Evolutionary conservation across 2,888 invertebrate genomes (phyloP).

Genomic region (Pyrrhosoma nymphula): DNA sequence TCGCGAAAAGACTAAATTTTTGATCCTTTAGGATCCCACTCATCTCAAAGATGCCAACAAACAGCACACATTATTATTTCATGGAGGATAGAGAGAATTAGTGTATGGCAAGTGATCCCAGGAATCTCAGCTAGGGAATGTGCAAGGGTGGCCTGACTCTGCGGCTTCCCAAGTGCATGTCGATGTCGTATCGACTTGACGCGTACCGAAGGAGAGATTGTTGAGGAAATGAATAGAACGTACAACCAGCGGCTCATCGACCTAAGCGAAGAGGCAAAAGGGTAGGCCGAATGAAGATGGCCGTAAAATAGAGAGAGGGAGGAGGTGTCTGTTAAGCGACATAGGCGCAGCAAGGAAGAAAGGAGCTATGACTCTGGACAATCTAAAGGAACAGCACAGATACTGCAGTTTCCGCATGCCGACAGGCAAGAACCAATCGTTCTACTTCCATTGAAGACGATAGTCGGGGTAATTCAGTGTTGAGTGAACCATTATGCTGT

Average conservation of each 20-base stretch:
- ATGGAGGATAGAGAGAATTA: too few relatives aligned
- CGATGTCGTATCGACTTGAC: background rate
- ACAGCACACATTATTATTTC: too few relatives aligned
- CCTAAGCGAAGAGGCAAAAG: background rate
- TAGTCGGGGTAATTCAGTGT: background rate
- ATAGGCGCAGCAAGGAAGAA: background rate
- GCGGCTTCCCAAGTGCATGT: background rate
- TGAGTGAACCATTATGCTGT: too few relatives aligned
- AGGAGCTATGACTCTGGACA: background rate
- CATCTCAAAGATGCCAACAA: too few relatives aligned
- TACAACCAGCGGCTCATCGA: background rate
- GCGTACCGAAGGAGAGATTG: background rate
- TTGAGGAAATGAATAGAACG: background rate
- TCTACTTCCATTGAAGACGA: background rate
- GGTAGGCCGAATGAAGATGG: background rate
- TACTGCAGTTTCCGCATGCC: background rate
- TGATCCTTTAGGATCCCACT: too few relatives aligned
- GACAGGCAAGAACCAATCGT: background rate
- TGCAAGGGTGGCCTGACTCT: background rate
- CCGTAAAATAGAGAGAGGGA: background rate
- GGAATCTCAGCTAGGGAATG: background rate
- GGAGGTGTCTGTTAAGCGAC: background rate
- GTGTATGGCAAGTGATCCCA: background rate
- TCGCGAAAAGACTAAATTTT: too few relatives aligned
- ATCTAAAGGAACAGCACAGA: background rate